phyloP scores from a whole-genome alignment of 2,888 invertebrate species.

The Lydus trimaculatus region DNA sequence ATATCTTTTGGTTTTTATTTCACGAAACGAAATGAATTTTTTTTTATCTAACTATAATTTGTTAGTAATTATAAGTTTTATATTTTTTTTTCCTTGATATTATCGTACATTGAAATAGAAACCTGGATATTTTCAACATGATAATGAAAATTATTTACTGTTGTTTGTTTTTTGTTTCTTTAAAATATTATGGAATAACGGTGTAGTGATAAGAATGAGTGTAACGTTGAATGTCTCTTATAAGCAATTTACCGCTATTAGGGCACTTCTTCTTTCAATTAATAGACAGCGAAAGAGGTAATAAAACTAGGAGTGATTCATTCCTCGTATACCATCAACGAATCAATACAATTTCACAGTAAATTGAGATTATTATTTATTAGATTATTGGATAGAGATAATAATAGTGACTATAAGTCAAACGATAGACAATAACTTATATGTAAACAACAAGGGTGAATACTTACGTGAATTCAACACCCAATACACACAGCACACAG shows the following conservation, averaged over 20 bases:
- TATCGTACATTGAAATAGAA: neutral
- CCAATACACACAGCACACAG: slow-evolving; percentile 24
- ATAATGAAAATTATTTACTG: neutral
- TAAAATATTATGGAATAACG: neutral
- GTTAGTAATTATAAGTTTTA: too few relatives aligned
- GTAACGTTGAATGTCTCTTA: too few relatives aligned
- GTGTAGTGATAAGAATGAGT: neutral
- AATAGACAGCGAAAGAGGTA: too few relatives aligned
- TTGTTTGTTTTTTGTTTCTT: neutral
- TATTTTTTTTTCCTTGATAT: too few relatives aligned
- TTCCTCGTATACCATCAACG: neutral
- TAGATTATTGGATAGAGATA: slow-evolving; percentile 18
- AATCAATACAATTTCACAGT: slow-evolving; percentile 24
- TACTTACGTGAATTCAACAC: slow-evolving; percentile 29
- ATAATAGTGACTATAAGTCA: slow-evolving; percentile 12
- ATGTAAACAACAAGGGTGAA: slow-evolving; percentile 29
- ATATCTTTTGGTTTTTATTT: too few relatives aligned
- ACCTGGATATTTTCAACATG: neutral
- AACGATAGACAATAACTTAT: slow-evolving; percentile 18
- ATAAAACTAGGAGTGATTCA: neutral
- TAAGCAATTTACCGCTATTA: too few relatives aligned
- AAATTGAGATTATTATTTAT: slow-evolving; percentile 28
- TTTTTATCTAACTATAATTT: neutral
- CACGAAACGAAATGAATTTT: neutral
- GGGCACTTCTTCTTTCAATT: too few relatives aligned